Evolutionary conservation across 2,797 vertebrate species (phyloP).

Genomic region (Lutjanus argentimaculatus): DNA sequence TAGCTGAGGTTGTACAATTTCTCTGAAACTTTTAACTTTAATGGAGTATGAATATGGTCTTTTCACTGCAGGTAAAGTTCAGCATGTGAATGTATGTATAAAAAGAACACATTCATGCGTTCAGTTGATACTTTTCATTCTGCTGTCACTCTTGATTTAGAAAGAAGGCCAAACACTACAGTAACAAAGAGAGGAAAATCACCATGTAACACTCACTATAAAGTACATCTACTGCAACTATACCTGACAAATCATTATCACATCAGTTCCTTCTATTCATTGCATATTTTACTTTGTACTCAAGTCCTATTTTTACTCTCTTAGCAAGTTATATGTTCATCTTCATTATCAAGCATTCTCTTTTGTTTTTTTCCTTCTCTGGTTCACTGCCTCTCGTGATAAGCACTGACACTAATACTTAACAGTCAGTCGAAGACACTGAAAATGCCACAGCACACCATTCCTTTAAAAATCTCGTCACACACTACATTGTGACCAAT

Average conservation of each 20-base stretch:
- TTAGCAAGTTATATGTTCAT: neutral
- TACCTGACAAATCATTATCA: slow-evolving; percentile 11
- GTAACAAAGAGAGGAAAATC: neutral
- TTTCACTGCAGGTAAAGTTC: neutral
- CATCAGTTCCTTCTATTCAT: neutral
- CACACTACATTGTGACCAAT: slow-evolving; percentile 23
- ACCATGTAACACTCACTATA: neutral
- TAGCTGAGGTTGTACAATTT: slow-evolving; percentile 15
- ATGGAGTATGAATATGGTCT: neutral
- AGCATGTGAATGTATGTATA: slow-evolving; percentile 4
- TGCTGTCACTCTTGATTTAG: slow-evolving; percentile 22
- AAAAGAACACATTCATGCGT: slow-evolving; percentile 11
- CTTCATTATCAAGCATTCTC: neutral
- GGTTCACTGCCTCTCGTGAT: neutral
- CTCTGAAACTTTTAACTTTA: slow-evolving; percentile 12
- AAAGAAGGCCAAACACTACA: neutral
- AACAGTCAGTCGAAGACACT: slow-evolving; percentile 19
- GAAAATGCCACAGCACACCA: slow-evolving; percentile 19
- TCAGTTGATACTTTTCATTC: slow-evolving; percentile 24
- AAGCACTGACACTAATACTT: slow-evolving; percentile 1
- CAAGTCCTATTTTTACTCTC: neutral
- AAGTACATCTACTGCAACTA: neutral
- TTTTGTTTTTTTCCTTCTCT: neutral
- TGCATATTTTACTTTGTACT: neutral
- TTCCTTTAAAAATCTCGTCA: slow-evolving; percentile 31